These are phyloP conservation scores for Acrocephalus kingi DNA, from an alignment of 2,113 vertebrate genomes.

Conservation along the genomic window DNA sequence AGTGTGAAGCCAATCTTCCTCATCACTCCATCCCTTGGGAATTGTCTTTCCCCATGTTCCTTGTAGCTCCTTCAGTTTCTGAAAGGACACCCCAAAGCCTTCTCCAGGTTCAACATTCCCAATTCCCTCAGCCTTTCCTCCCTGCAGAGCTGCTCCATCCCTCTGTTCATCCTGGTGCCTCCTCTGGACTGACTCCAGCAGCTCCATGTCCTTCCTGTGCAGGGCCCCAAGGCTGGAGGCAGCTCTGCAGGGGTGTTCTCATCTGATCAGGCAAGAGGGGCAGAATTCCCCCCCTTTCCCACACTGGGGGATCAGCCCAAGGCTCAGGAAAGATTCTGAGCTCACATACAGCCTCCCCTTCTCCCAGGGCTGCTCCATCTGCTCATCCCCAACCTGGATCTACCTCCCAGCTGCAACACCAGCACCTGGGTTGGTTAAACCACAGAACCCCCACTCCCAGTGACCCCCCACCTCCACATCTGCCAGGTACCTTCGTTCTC, in stretches of 20 bases:
- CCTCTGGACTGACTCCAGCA: not conserved
- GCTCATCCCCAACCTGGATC: not conserved
- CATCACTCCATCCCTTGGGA: not conserved
- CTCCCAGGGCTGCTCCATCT: not conserved
- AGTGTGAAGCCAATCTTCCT: not conserved
- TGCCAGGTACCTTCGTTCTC: conserved; percentile 80
- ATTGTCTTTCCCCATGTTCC: not conserved
- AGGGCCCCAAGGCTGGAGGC: not conserved
- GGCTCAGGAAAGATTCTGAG: not conserved
- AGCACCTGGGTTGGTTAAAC: accelerated
- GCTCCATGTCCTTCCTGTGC: not conserved
- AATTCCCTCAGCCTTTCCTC: not conserved
- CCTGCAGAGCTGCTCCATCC: not conserved
- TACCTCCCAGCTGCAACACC: not conserved
- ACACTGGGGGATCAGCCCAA: not conserved
- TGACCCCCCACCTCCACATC: accelerated
- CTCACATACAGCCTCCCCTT: not conserved
- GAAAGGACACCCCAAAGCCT: not conserved
- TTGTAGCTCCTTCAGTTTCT: not conserved
- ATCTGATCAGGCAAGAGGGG: not conserved
- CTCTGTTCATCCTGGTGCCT: not conserved
- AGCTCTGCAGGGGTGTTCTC: not conserved
- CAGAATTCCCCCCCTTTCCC: not conserved
- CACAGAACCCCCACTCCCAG: not conserved
- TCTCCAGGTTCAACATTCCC: not conserved